Conservation (phyloP, 37 sponge, comb jelly and placozoan genomes). For the Oopsacas minuta region DNA sequence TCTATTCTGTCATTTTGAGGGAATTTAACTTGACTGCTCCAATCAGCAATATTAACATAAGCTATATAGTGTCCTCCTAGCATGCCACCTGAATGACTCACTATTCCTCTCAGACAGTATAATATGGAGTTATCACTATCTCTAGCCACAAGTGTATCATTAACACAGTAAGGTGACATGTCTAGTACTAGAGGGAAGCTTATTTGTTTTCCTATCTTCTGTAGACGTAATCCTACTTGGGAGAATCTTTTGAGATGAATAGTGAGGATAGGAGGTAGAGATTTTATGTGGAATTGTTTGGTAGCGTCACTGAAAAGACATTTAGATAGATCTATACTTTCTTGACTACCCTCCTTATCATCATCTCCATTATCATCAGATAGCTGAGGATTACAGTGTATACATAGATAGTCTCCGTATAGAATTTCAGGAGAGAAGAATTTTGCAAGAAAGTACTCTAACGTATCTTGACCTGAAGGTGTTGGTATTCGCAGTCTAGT, state of each 20-base stretch:
- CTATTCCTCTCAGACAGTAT: constrained; percentile 81
- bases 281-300: constrained; percentile 49
- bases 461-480: background rate
- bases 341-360: background rate
- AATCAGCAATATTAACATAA: constrained; percentile 42
- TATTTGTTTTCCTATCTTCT: constrained; percentile 63
- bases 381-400: background rate
- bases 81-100: constrained; percentile 76
- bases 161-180: constrained; percentile 55
- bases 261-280: constrained; percentile 52
- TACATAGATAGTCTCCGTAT: background rate
- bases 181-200: constrained; percentile 65
- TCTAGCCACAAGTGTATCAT: background rate
- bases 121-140: constrained; percentile 29
- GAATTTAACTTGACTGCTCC: constrained; percentile 11
- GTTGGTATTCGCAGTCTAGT: background rate
- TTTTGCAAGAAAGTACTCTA: background rate
- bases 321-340: background rate
- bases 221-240: constrained; percentile 35
- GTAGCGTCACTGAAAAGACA: constrained; percentile 42
- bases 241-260: constrained; percentile 87
- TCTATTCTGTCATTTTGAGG: background rate
- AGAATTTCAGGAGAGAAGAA: background rate
- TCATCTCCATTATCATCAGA: background rate
- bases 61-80: constrained; percentile 86